Percentiles rank a stretch among this genome's conserved stretches.
These are phyloP conservation scores for Hyperopisus bebe DNA, from an alignment of 2,113 vertebrate genomes.

Conservation along the genomic window DNA sequence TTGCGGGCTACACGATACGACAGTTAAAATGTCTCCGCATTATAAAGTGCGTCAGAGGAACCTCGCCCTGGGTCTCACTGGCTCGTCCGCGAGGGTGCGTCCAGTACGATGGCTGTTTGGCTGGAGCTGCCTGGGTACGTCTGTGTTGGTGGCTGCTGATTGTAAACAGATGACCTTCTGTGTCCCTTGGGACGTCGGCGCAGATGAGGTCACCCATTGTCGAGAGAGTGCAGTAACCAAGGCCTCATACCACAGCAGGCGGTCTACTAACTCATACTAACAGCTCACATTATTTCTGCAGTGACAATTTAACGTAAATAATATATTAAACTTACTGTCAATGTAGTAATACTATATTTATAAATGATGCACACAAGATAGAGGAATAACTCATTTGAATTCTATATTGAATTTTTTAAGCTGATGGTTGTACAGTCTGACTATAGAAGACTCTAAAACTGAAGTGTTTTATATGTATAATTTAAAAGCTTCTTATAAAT, in stretches of 20 bases:
- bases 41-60: background rate
- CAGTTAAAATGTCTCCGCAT: background rate
- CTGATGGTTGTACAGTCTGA: background rate
- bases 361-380: background rate
- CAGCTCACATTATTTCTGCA: background rate
- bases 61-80: background rate
- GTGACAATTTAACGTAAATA: background rate
- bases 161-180: conserved; percentile 10
- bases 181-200: background rate
- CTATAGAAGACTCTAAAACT: background rate
- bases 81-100: background rate
- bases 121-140: background rate
- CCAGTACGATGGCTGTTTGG: background rate
- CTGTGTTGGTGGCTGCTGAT: background rate
- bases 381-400: background rate
- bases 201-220: background rate
- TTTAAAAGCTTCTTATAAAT: background rate
- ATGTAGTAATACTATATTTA: background rate
- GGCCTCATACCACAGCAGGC: background rate
- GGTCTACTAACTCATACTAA: background rate
- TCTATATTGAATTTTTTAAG: background rate
- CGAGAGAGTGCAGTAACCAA: background rate
- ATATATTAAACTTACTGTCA: background rate
- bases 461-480: background rate
- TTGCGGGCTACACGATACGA: background rate